These are phyloP conservation scores for Ceryle rudis DNA, from an alignment of 2,797 vertebrate species.

Conservation along the genomic window DNA sequence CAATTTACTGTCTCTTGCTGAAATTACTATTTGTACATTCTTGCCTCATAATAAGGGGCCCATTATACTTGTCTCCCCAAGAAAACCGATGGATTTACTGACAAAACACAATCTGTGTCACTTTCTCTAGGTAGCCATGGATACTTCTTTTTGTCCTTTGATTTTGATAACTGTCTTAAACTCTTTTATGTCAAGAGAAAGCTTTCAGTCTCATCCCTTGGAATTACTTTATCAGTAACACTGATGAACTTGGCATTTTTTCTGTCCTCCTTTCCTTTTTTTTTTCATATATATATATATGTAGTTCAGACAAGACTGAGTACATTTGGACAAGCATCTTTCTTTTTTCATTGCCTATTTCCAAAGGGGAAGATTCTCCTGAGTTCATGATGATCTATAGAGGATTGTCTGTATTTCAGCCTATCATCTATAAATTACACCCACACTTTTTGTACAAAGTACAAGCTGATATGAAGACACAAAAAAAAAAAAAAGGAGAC, in stretches of 20 bases:
- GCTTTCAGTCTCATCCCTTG: not conserved
- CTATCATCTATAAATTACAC: not conserved
- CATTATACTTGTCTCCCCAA: not conserved
- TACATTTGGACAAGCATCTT: not conserved
- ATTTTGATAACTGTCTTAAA: not conserved
- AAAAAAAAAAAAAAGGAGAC: not conserved
- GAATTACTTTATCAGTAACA: not conserved
- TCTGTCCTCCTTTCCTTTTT: not conserved
- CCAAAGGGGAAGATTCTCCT: not conserved
- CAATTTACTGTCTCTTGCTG: not conserved
- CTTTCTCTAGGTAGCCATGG: not conserved
- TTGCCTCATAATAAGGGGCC: not conserved
- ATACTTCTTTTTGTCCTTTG: not conserved
- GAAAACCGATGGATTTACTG: not conserved
- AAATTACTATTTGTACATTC: not conserved
- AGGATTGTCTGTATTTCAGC: not conserved
- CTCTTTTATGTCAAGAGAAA: not conserved
- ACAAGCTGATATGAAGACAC: not conserved
- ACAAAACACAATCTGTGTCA: not conserved
- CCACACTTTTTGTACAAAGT: not conserved
- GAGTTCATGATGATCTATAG: not conserved
- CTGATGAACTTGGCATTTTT: not conserved
- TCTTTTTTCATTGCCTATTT: accelerated
- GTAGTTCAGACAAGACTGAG: not conserved
- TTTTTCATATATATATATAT: no score